A percentile compares a stretch with the other conserved stretches of the same genome.
Conservation (phyloP, 2,113 vertebrate genomes). For the Vulpes ferrilata region DNA sequence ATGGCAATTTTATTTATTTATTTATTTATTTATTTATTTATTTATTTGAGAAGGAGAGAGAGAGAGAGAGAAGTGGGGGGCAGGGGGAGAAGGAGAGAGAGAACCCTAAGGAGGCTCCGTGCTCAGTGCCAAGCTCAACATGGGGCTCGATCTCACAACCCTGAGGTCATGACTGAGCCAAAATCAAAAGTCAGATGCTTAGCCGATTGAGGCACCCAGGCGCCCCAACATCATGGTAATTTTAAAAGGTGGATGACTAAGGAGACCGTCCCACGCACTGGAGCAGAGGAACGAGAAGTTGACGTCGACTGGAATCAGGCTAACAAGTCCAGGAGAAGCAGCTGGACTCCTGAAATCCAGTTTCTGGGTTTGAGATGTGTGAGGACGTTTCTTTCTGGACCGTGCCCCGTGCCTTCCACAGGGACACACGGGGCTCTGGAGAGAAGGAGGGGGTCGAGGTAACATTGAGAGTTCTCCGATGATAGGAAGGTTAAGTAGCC, state of each 20-base stretch:
- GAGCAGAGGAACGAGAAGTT: neutral
- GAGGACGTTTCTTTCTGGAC: neutral
- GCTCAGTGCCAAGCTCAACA: neutral
- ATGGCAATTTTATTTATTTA: neutral
- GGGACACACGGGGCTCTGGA: no score
- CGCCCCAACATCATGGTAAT: neutral
- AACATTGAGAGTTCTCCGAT: fast-evolving
- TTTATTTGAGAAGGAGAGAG: neutral
- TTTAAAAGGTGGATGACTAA: neutral
- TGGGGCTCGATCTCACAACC: neutral
- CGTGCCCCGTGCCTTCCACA: neutral
- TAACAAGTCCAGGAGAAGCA: neutral
- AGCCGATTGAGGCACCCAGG: no score
- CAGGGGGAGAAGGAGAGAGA: neutral
- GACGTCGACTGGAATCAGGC: neutral
- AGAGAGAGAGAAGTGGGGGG: neutral
- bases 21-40: neutral
- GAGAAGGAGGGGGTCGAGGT: neutral
- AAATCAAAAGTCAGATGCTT: neutral
- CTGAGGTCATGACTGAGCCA: neutral
- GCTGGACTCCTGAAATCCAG: neutral
- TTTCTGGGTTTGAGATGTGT: neutral
- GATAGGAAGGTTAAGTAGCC: fast-evolving
- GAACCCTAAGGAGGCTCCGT: neutral
- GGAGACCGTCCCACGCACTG: fast-evolving